These are phyloP conservation scores for Zaprionus nigranus DNA, from an alignment of 1,140 invertebrate species.

Conservation along the genomic window DNA sequence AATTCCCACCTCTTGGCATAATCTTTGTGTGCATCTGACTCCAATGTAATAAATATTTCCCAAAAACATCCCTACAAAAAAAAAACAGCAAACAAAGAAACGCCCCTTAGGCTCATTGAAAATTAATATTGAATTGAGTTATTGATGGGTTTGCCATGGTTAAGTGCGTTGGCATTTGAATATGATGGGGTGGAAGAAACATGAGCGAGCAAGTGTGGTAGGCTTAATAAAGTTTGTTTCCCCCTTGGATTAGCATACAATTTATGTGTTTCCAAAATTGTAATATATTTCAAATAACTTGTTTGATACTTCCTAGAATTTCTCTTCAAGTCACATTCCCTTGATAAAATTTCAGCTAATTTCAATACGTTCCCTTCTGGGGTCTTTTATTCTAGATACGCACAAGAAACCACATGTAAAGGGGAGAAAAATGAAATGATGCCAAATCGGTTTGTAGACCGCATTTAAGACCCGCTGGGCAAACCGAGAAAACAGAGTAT, in stretches of 20 bases:
- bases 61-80: not conserved
- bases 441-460: not conserved
- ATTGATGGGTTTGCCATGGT: constrained; percentile 24
- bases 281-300: not conserved
- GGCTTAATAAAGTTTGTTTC: not conserved
- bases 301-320: not conserved
- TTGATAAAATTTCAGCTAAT: not conserved
- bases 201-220: not conserved
- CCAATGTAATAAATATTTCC: not conserved
- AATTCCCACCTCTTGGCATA: not conserved
- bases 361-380: not conserved
- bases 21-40: not conserved
- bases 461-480: constrained; percentile 4
- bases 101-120: not conserved
- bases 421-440: not conserved
- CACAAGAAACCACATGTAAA: not conserved
- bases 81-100: not conserved
- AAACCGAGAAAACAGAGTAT: not conserved
- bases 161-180: constrained; percentile 16
- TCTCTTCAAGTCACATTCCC: not conserved
- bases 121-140: constrained; percentile 15
- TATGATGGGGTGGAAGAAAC: not conserved
- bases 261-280: not conserved
- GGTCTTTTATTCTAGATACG: not conserved
- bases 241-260: not conserved